Conservation (phyloP, 2,113 vertebrate species). For the Bambusicola thoracicus region DNA sequence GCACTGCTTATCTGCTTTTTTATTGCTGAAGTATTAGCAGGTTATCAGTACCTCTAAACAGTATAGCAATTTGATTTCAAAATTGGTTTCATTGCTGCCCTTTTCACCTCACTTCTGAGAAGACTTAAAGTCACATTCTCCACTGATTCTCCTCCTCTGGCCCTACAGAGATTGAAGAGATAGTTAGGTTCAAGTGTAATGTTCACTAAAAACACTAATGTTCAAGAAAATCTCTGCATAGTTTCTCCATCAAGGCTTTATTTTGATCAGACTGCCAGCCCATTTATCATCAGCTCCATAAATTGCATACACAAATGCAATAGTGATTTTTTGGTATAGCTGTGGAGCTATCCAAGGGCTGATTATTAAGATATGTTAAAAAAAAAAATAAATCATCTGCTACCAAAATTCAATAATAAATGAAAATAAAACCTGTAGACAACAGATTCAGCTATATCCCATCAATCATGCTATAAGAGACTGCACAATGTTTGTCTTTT, state of each 20-base stretch:
- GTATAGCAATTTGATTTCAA: conserved; percentile 52
- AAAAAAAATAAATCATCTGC: background rate
- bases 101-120: conserved; percentile 59
- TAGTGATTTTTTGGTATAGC: background rate
- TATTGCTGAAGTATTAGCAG: conserved; percentile 42
- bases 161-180: conserved; percentile 26
- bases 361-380: background rate
- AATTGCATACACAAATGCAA: background rate
- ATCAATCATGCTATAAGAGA: background rate
- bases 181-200: background rate
- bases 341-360: background rate
- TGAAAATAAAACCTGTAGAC: background rate
- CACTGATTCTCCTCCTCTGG: conserved; percentile 33
- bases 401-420: background rate
- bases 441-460: background rate
- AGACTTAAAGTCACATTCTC: conserved; percentile 45
- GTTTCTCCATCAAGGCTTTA: background rate
- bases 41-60: conserved; percentile 47
- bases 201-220: conserved; percentile 15
- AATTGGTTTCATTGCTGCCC: conserved; percentile 49
- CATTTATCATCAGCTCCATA: background rate
- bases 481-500: background rate
- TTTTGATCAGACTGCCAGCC: background rate
- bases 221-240: background rate
- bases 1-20: conserved; percentile 44